These are phyloP conservation scores for Sphaerodactylus townsendi DNA, from an alignment of 2,113 vertebrate genomes.

Conservation along the genomic window DNA sequence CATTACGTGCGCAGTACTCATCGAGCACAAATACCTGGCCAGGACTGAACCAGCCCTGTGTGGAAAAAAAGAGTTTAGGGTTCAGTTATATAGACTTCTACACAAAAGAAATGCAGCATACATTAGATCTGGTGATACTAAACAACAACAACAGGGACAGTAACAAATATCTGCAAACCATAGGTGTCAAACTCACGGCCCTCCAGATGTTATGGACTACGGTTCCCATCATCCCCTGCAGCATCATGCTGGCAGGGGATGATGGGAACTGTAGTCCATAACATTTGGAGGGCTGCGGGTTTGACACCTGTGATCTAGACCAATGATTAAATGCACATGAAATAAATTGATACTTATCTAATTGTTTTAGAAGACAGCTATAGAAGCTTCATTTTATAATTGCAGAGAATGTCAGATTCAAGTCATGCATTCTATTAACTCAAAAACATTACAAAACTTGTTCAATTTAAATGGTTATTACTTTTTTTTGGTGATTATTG, in stretches of 20 bases:
- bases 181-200: no score
- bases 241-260: no score
- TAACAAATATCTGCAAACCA: neutral
- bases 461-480: neutral
- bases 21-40: conserved; percentile 99
- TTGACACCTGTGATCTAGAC: neutral
- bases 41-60: conserved; percentile 98
- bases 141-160: conserved; percentile 28
- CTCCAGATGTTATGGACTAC: no score
- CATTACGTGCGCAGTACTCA: conserved; percentile 97
- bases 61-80: conserved; percentile 73
- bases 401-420: conserved; percentile 30
- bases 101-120: conserved; percentile 16
- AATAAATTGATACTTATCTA: neutral
- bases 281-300: no score
- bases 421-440: conserved; percentile 24
- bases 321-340: neutral
- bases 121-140: conserved; percentile 52
- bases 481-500: neutral
- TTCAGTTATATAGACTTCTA: conserved; percentile 73
- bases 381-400: neutral
- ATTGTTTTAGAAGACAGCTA: neutral
- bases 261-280: no score
- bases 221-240: no score
- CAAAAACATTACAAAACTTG: conserved; percentile 38